Base-by-base conservation (phyloP, 2,113 vertebrate species). In the Paedocypris sp. region DNA sequence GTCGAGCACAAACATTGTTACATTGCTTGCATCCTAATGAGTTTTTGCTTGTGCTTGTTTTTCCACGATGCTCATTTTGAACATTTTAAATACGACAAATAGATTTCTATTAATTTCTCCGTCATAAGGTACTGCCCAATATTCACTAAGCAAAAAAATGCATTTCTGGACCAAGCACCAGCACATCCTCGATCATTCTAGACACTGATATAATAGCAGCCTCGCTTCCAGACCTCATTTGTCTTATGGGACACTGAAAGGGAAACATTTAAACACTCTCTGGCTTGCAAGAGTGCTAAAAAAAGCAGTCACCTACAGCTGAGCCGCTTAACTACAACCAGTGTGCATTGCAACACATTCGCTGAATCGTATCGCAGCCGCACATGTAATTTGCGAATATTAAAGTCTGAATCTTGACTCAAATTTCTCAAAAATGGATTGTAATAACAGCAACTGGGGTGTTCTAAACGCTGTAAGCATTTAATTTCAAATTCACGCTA, bases 231-330 rank as follows among this genome's bases (percentile, higher is more conserved):
- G 60, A 62, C 15, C 41, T 42, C 50, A 41, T 60, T 71, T 67
- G 51, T 67, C 60, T 67, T 64, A 51, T 47, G 49, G 64, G 60
- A 57, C 53, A 31, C 45, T 67, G 64, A 71, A 62, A 60, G 36
- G n/a, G 3, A 57, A 67, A 62, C 57, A 64, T 67, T 63, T 42
- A 31, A 64, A 71, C 33, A 57, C 42, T 38, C 48, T 54, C 64
- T 54, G 49, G 69, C 22, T 45, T 43, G 41, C 23, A 23, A 32
- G 48, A 45, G 48, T 53, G 42, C 69, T 71, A 67, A 67, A 71
- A 71, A 71, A 67, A 67, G 64, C 67, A 71, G 56, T 38, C 33
- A 19, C 47, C 16, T 50, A 63, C 49, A 53, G 41, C 64, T 22
- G 22, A 32, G 26, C 12, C 16, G 48, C 29, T 67, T 60, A 60